Evolutionary conservation across 2,113 vertebrate genomes (phyloP), one percentile per base, ranked within the genome.

Genomic region (Podarcis cretensis): DNA sequence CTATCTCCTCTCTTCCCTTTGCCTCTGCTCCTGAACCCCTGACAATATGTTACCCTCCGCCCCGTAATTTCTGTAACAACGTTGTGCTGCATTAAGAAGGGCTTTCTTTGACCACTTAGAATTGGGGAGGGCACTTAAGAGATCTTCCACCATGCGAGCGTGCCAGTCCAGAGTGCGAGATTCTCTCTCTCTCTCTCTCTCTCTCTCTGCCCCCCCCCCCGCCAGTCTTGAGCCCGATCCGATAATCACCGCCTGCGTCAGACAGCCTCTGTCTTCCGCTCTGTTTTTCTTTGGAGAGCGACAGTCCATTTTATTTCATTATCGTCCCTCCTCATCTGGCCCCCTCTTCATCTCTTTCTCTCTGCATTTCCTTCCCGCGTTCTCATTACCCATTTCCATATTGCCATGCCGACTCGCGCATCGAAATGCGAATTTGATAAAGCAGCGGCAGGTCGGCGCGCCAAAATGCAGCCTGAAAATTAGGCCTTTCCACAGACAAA

Each of bases 341-440:
- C 88, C 94, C 93, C 84, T 91, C 89, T 57, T 85, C 89, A 89
- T 90, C 92, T 95, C 94, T 95, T 94, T 94, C 95, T 95, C 95
- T 93, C 78, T 14, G 85, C 59, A 7, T 48, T 57, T 32, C 71
- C 73, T 76, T 35, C 86, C 89, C 66, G 48, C 89, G 92, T 95
- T 95, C 94, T 95, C 93, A 96, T 94, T 95, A 94, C 93, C 86
- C 32, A 94, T 95, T 94, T 95, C 95, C 94, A 90, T 95, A 95
- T 94, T 94, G 93, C 93, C 90, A 89, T 92, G 89, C 89, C 8
- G 0, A 79, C 89, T 92, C 92, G 84, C 35, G 79, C 92, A 93
- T 93, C 92, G 92, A 93, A 95, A 93, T 89, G 92, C 0, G 92
- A 92, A 94, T 95, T 94, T 93, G 92, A 95, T 93, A 95, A 96